A percentile compares a stretch with the other conserved stretches of the same genome.
These are phyloP conservation scores for Phoxinus dragarum DNA, from an alignment of 2,797 vertebrate species.

Conservation along the genomic window DNA sequence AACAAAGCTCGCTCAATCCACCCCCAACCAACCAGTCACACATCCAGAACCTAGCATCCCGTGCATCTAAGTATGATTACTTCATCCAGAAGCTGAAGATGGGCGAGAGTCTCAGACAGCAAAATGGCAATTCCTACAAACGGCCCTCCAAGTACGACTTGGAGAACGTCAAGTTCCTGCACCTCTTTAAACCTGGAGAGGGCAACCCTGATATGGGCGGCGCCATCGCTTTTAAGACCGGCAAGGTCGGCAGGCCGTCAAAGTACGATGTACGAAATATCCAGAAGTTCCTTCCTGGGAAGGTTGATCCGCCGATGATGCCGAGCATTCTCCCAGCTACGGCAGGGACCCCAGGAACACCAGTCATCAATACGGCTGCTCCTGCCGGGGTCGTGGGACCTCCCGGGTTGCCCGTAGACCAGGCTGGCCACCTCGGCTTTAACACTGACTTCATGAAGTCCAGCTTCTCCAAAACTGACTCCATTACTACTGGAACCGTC, in stretches of 20 bases:
- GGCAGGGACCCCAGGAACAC: slow-evolving; percentile 80
- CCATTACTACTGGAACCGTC: slow-evolving; percentile 98
- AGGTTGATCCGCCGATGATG: slow-evolving; percentile 83
- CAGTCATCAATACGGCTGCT: slow-evolving; percentile 70
- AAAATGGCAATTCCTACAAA: slow-evolving; percentile 94
- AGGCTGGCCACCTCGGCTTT: slow-evolving; percentile 87
- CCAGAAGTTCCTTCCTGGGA: slow-evolving; percentile 91
- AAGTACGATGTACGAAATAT: slow-evolving; percentile 96
- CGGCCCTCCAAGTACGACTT: slow-evolving; percentile 97
- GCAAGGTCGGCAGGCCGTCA: slow-evolving; percentile 96
- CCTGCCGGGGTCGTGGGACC: slow-evolving; percentile 72
- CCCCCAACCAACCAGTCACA: slow-evolving; percentile 84
- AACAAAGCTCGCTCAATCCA: slow-evolving; percentile 81
- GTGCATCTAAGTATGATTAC: slow-evolving; percentile 97
- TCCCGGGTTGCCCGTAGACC: slow-evolving; percentile 82
- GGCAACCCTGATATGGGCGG: slow-evolving; percentile 97
- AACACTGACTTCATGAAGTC: slow-evolving; percentile 95
- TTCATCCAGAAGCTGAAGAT: slow-evolving; percentile 98
- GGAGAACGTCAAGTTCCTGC: slow-evolving; percentile 97
- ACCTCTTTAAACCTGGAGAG: slow-evolving; percentile 97
- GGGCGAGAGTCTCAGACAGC: slow-evolving; percentile 90
- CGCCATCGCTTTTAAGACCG: slow-evolving; percentile 98
- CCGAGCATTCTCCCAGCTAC: slow-evolving; percentile 81
- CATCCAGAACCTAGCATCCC: slow-evolving; percentile 89
- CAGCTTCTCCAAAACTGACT: slow-evolving; percentile 98